These are phyloP conservation scores for Beaufortia kweichowensis DNA, from an alignment of 2,113 vertebrate genomes.

Conservation along the genomic window DNA sequence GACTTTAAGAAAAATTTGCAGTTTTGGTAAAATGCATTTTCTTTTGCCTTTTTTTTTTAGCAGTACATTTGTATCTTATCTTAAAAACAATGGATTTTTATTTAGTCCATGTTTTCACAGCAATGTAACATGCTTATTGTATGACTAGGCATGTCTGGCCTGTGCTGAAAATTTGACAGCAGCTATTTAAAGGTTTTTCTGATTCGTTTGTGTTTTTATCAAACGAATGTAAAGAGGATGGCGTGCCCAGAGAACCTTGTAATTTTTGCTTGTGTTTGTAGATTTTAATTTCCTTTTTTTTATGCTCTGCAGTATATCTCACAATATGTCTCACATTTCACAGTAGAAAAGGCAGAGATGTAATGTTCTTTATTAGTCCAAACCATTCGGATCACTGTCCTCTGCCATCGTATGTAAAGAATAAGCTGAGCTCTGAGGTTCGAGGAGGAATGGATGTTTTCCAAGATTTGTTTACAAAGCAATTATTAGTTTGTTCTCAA, in stretches of 20 bases:
- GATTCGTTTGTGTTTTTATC: too few species aligned
- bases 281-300: not conserved
- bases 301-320: not conserved
- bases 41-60: constrained; percentile 6
- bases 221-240: too few species aligned
- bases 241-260: not conserved
- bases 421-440: constrained; percentile 12
- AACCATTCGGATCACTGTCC: not conserved
- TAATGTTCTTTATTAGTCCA: constrained; percentile 15
- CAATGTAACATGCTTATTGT: too few species aligned
- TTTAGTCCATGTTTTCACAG: too few species aligned
- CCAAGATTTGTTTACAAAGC: constrained; percentile 20
- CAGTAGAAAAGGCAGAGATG: not conserved
- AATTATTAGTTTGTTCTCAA: constrained; percentile 23
- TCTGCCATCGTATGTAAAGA: not conserved
- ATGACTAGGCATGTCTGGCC: too few species aligned
- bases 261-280: not conserved
- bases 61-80: not conserved
- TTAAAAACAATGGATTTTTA: too few species aligned
- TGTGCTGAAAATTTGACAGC: not conserved
- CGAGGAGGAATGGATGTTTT: not conserved
- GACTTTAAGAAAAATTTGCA: not conserved
- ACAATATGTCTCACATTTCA: constrained; percentile 19
- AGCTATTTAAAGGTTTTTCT: not conserved
- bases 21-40: not conserved